Evolutionary conservation across 1,140 invertebrate genomes (phyloP), one percentile per base, ranked within the genome.

Genomic region (Philotrypesis tridentata): DNA sequence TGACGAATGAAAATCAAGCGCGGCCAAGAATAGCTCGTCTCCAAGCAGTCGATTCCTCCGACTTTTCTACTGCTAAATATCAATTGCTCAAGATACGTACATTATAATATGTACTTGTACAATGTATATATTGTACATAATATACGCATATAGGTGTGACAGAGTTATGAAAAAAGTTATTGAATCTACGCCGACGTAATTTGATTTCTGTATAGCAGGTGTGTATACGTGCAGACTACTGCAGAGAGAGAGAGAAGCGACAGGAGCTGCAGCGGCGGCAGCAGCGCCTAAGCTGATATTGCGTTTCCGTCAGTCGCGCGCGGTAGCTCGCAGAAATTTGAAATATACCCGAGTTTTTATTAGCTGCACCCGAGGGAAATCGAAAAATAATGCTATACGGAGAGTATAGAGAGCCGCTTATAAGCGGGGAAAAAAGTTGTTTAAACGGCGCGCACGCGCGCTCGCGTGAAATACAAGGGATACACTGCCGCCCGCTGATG

Each of bases 321-420:
- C 61, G 23, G 67, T 14, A 2, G 70, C 17, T 37, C 21, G 67
- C 17, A 70, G 27, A 43, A 43, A 43, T 72, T 72, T 48, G 21
- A 29, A 70, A 70, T n/a, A 70, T 17, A 17, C 29, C 2, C 5
- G 29, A 70, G 27, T 70, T 37, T 70, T 31, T 37, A 70, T 70
- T 29, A 70, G 29, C 33, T 27, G 31, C 33, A 40, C 70, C 70
- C 70, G 70, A 21, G 70, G 70, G 70, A 72, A 72, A 72, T 72
- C 70, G 37, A 40, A 43, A 72, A 43, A 72, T 72, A 72, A 72
- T 72, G 48, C 37, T 55, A 72, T 37, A 37, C 33, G 9, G n/a
- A n/a, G n/a, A n/a, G n/a, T n/a, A n/a, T n/a, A n/a, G n/a, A n/a
- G 6, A 29, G 27, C 67, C 11, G 29, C 65, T 55, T 55, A 55